These are phyloP conservation scores for Drosophila quinaria DNA, from an alignment of 2,888 invertebrate species.

Conservation along the genomic window DNA sequence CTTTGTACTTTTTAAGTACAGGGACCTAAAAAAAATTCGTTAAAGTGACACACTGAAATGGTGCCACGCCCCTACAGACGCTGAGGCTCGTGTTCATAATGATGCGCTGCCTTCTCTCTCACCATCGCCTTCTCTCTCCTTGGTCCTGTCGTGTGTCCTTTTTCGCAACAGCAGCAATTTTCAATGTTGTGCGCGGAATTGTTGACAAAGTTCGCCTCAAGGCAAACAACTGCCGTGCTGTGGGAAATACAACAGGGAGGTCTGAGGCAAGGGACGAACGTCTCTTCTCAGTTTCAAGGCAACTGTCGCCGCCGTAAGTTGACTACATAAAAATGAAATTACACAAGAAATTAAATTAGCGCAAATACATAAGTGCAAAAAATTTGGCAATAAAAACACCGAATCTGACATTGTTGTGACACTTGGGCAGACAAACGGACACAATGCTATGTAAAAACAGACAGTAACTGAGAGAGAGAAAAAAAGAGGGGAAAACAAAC, in stretches of 20 bases:
- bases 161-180: slow-evolving; percentile 73
- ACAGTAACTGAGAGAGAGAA: neutral
- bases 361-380: slow-evolving; percentile 68
- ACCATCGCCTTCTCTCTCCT: neutral
- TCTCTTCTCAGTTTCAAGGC: slow-evolving; percentile 74
- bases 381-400: slow-evolving; percentile 69
- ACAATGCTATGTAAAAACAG: slow-evolving; percentile 26
- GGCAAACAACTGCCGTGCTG: slow-evolving; percentile 63
- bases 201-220: slow-evolving; percentile 81
- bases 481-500: slow-evolving; percentile 33
- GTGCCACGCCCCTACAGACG: slow-evolving; percentile 54
- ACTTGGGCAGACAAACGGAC: slow-evolving; percentile 54
- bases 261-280: slow-evolving; percentile 1
- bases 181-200: slow-evolving; percentile 78
- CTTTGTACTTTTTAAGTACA: neutral
- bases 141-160: slow-evolving; percentile 35
- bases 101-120: slow-evolving; percentile 47
- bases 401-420: slow-evolving; percentile 73
- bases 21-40: slow-evolving; percentile 29
- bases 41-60: slow-evolving; percentile 62
- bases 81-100: slow-evolving; percentile 63
- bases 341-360: slow-evolving; percentile 80
- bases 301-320: slow-evolving; percentile 50
- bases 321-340: slow-evolving; percentile 79
- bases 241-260: slow-evolving; percentile 1